Conservation (phyloP, 2,797 vertebrate genomes). For the Chiloscyllium punctatum region DNA sequence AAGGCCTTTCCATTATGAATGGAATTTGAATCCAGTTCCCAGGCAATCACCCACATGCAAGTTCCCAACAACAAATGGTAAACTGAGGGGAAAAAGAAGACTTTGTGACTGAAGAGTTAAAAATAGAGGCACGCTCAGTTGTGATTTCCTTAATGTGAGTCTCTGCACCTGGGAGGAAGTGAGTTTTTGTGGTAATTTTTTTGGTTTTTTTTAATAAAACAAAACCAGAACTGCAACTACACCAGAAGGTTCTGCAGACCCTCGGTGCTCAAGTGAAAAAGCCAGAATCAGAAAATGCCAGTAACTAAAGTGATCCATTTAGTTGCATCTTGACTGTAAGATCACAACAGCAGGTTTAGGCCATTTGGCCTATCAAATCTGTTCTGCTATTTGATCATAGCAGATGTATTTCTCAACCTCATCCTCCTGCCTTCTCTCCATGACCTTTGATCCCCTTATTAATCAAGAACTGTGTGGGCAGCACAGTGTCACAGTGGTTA, state of each 20-base stretch:
- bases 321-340: too few relatives aligned
- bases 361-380: too few relatives aligned
- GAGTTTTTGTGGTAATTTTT: neutral
- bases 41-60: neutral
- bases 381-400: too few relatives aligned
- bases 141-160: neutral
- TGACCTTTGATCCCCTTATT: too few relatives aligned
- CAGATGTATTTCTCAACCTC: too few relatives aligned
- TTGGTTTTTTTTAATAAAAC: neutral
- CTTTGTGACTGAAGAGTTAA: neutral
- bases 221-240: neutral
- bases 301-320: too few relatives aligned
- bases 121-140: too few relatives aligned
- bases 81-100: neutral
- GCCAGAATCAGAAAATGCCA: neutral
- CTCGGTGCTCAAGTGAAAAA: neutral
- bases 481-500: too few relatives aligned
- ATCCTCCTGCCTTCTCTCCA: too few relatives aligned
- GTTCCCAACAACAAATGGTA: too few relatives aligned
- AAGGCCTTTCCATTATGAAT: neutral
- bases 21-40: neutral
- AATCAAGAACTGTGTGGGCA: too few relatives aligned
- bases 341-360: too few relatives aligned
- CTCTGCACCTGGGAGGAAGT: constrained; percentile 5
- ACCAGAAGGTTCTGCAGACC: neutral